Evolutionary conservation across 2,113 vertebrate genomes (phyloP), one percentile per base, ranked within the genome.

Genomic region (Planiliza haematocheilus): DNA sequence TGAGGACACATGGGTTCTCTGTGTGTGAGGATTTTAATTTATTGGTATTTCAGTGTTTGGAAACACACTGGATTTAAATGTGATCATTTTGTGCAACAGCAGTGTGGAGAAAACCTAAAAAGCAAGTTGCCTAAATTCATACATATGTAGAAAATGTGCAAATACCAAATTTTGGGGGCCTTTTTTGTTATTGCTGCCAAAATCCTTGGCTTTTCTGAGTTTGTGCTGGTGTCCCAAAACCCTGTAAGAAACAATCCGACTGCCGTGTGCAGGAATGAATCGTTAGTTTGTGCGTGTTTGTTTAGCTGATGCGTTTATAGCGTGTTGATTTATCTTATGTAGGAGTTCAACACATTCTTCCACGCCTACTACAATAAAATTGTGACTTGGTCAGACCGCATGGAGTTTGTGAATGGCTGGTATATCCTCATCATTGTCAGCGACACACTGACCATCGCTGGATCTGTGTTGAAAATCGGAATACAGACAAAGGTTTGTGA

Each of bases 331-430:
- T 71, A 41, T 70, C 56, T 51, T 12, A 41, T 73, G 42, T 85
- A 99, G 97, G 96, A 99, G 84, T 99, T 96, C 88, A 93, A 92
- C 58, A 82, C 45, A 3, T 97, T 97, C 88, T 94, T 95, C 66
- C 87, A 90, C 0, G 80, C 89, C 17, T 92, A 95, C 79, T 95
- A 93, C 74, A 94, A 94, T 72, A 97, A 95, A 88, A 84, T 74
- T 5, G 93, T 97, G 71, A 87, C 93, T 11, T 92, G 94, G 91
- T 93, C 92, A 14, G 97, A 97, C 61, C 94, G 94, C 72, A 94
- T 97, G 95, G 96, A 97, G 91, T 97, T 99, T 89, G 94, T 99
- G 79, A 98, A 97, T 0, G 96, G 96, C 52, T 99, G 97, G 97
- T 97, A 98, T 70, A 95, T 99, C 75, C 91, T 98, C 63, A 96